Percentiles rank a stretch among this genome's conserved stretches.
Conservation (phyloP, 2,113 vertebrate species). For the Arenaria interpres region DNA sequence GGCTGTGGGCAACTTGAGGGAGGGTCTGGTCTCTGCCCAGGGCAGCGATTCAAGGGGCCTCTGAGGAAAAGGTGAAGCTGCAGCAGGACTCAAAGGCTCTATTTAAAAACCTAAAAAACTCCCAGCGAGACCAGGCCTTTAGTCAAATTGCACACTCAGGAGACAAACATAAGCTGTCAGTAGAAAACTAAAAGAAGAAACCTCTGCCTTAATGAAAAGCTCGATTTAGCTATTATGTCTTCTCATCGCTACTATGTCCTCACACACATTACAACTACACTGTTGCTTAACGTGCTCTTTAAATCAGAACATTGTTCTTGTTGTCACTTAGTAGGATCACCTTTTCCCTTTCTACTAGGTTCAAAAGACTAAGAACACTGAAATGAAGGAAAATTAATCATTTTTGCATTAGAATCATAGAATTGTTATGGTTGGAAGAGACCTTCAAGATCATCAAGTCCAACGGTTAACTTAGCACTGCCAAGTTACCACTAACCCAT, state of each 20-base stretch:
- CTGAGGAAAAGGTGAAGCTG: background rate
- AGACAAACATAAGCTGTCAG: background rate
- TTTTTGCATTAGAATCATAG: background rate
- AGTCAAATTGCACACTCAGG: background rate
- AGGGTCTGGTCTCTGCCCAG: rapidly evolving
- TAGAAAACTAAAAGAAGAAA: background rate
- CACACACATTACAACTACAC: background rate
- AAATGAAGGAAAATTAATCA: background rate
- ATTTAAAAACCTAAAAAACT: background rate
- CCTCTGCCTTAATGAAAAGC: background rate
- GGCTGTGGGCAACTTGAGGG: background rate
- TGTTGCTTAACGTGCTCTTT: background rate
- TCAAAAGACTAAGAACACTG: background rate
- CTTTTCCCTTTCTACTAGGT: background rate
- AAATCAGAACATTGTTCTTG: background rate
- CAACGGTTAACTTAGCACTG: background rate
- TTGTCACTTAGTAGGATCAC: background rate
- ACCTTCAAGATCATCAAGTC: background rate
- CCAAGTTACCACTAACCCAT: background rate
- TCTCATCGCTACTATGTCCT: background rate
- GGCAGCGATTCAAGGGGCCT: rapidly evolving
- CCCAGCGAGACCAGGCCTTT: background rate
- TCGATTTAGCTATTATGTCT: background rate
- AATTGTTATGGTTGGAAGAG: background rate
- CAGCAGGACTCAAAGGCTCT: background rate